Percentiles rank a stretch among this genome's conserved stretches.
Conservation (phyloP, 2,113 vertebrate species). For the Channa argus region DNA sequence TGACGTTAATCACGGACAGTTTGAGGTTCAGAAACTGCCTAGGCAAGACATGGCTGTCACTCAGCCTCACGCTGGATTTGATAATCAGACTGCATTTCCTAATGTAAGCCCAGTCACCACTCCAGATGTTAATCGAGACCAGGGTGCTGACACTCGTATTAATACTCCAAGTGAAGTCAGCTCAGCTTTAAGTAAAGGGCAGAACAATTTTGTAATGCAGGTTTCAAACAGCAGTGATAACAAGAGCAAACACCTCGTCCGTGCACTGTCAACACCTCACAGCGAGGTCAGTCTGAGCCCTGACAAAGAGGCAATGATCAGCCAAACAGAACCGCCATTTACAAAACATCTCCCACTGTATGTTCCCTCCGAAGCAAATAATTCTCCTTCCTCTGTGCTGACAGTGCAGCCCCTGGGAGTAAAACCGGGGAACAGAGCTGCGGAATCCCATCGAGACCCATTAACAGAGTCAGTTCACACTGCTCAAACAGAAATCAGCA, state of each 20-base stretch:
- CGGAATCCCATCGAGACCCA: slow-evolving; percentile 71
- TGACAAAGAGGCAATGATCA: slow-evolving; percentile 57
- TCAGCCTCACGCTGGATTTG: slow-evolving; percentile 68
- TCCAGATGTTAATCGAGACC: slow-evolving; percentile 66
- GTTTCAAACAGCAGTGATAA: slow-evolving; percentile 41
- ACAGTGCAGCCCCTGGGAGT: slow-evolving; percentile 71
- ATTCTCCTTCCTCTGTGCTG: slow-evolving; percentile 64
- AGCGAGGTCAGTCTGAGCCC: slow-evolving; percentile 69
- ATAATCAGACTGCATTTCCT: slow-evolving; percentile 78
- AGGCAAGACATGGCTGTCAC: slow-evolving; percentile 75
- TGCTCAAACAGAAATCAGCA: slow-evolving; percentile 64
- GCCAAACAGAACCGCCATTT: slow-evolving; percentile 68
- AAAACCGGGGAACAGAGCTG: slow-evolving; percentile 52
- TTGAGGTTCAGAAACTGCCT: slow-evolving; percentile 67
- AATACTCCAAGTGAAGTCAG: slow-evolving; percentile 57
- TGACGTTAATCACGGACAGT: slow-evolving; percentile 78
- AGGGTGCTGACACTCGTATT: slow-evolving; percentile 36
- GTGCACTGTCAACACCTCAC: slow-evolving; percentile 67
- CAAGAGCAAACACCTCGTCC: slow-evolving; percentile 72
- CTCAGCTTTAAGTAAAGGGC: slow-evolving; percentile 57
- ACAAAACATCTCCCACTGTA: slow-evolving; percentile 63
- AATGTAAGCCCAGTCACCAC: slow-evolving; percentile 66
- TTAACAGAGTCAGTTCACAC: slow-evolving; percentile 70
- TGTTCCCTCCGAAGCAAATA: slow-evolving; percentile 66
- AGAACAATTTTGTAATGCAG: slow-evolving; percentile 49